Evolutionary conservation across 2,113 vertebrate species (phyloP), one percentile per base, ranked within the genome.

Genomic region (Mugil cephalus): DNA sequence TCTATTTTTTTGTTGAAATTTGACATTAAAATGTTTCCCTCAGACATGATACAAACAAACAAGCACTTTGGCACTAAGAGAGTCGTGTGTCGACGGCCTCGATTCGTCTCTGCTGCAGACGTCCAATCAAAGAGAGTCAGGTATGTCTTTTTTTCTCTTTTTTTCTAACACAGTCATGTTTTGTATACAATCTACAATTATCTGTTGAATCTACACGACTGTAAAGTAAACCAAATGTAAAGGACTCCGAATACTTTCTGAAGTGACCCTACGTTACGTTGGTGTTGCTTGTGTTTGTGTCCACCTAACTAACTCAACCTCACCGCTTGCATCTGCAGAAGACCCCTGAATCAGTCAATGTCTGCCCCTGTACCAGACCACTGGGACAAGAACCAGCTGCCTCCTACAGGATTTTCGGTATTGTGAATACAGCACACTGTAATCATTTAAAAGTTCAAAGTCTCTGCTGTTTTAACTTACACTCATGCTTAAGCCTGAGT

Each of bases 41-140:
- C 73, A 93, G 92, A 90, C 66, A 90, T 93, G 91, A 86, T 87
- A 0, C 90, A 93, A 69, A 88, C 67, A 54, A 93, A 93, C 38
- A 75, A 79, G n/a, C 17, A 1, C 1, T 90, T 78, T 1, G 5
- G 69, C 34, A 93, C 91, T 0, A 75, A 80, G 62, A 82, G 40
- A 64, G 0, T 51, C 6, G 90, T 93, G 39, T 74, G 47, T 21
- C 85, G 92, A 72, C 87, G 90, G 0, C 91, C 92, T 1, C 59
- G 1, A 4, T 93, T 93, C 19, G 79, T 87, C 14, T 91, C 91
- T 4, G 64, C 62, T 8, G 42, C n/a, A 0, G 89, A 92, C 0
- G 87, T 84, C 14, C 13, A 10, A 39, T 12, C 47, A 1, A 69
- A 36, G 40, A 91, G 14, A 76, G 58, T 18, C 3, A 87, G 86